Evolutionary conservation across 2,113 vertebrate species (phyloP), one percentile per base, ranked within the genome.

Genomic region (Aspiorhynchus laticeps): DNA sequence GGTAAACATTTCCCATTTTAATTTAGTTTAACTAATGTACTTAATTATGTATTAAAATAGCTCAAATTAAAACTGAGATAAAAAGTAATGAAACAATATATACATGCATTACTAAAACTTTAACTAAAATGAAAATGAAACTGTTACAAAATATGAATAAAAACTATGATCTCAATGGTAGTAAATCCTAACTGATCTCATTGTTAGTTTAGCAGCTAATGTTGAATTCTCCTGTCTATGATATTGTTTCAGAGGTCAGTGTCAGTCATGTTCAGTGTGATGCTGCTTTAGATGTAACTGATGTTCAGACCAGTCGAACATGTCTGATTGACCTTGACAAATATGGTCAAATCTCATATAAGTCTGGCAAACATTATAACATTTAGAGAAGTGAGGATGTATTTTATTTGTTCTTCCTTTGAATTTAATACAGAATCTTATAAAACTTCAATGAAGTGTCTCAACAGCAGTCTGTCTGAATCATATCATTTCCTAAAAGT

Each of bases 311-410:
- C 65, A 36, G 26, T 14, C 5, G 67, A 71, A 48, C 21, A 65
- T 21, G 56, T 15, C 41, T 77, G 79, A 61, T 76, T 94, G 94
- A 93, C 91, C 93, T 85, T 86, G 61, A 92, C 91, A 93, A 94
- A 91, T 87, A 90, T 90, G 88, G 87, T 83, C 85, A 93, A 94
- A 38, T 59, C 69, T 73, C 69, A 38, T 73, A 41, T 71, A 71
- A 36, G 67, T 24, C 7, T 21, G 33, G 8, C 33, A 10, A 38
- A 71, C 33, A 71, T 69, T 92, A 93, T 91, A 86, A 90, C 90
- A 92, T 90, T 83, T 26, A 43, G 76, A 84, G 83, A 80, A 87
- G 93, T 89, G 91, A 92, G 93, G 93, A 91, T 91, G 90, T 93
- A 91, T 94, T 92, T 93, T 59, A 73, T 77, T 85, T 82, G 41